Conservation (phyloP, 2,797 vertebrate species). For the Mormyrops attenuatus region DNA sequence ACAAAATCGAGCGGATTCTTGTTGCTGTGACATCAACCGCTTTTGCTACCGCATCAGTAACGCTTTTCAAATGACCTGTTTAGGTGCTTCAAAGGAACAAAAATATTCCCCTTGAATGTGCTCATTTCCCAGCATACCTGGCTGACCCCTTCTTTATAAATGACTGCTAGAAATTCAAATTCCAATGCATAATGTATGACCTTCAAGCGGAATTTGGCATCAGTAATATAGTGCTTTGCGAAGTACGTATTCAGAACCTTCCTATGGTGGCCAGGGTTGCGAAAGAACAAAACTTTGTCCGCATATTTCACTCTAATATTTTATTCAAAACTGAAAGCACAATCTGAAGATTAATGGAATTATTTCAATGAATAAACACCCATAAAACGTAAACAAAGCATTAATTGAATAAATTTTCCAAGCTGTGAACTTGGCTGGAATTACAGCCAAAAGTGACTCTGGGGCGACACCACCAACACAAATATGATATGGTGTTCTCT, state of each 20-base stretch:
- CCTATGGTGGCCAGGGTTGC: not conserved
- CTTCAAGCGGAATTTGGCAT: not conserved
- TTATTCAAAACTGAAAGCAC: not conserved
- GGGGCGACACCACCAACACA: not conserved
- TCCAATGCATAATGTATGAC: not conserved
- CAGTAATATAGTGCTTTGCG: not conserved
- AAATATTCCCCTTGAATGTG: not conserved
- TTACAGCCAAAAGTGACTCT: not conserved
- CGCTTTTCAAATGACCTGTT: not conserved
- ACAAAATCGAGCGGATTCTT: constrained; percentile 18
- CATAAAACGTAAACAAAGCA: not conserved
- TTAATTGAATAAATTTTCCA: not conserved
- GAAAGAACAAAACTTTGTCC: not conserved
- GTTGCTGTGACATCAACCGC: not conserved
- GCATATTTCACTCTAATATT: not conserved
- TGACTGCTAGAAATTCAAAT: constrained; percentile 9
- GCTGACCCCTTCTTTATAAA: not conserved
- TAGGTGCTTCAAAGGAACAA: not conserved
- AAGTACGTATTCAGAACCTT: not conserved
- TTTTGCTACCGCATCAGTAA: not conserved
- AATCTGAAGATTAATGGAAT: not conserved
- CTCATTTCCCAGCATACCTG: not conserved
- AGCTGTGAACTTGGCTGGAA: not conserved
- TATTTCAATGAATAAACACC: not conserved
- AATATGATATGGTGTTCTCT: not conserved